These are phyloP conservation scores for Oncopeltus fasciatus DNA, from an alignment of 1,140 invertebrate species.

Conservation along the genomic window DNA sequence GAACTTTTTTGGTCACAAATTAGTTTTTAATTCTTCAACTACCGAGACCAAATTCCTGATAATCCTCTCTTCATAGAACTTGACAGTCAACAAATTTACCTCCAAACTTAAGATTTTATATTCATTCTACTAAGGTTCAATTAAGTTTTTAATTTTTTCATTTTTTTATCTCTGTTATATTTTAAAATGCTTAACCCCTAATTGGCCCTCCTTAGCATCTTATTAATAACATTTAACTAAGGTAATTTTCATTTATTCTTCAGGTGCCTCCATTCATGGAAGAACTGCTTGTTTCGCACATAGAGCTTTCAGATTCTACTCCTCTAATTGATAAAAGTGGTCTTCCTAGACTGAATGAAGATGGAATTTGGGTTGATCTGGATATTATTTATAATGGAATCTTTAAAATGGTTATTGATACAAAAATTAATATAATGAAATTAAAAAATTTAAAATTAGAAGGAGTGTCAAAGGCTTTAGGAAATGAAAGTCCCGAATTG, in stretches of 20 bases:
- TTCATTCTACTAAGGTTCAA: too few relatives aligned
- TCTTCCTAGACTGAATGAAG: slow-evolving; percentile 60
- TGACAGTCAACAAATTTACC: too few relatives aligned
- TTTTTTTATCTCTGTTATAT: too few relatives aligned
- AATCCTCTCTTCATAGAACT: too few relatives aligned
- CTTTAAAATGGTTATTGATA: slow-evolving; percentile 81
- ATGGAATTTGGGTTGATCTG: slow-evolving; percentile 77
- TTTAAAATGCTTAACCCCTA: too few relatives aligned
- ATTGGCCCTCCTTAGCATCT: too few relatives aligned
- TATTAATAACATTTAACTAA: too few relatives aligned
- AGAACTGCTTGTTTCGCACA: slow-evolving; percentile 56
- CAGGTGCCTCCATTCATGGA: slow-evolving; percentile 79
- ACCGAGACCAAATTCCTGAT: too few relatives aligned
- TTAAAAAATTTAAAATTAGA: slow-evolving; percentile 32
- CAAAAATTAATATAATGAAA: slow-evolving; percentile 88
- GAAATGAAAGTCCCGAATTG: neutral
- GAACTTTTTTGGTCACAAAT: too few relatives aligned
- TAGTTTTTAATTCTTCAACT: too few relatives aligned
- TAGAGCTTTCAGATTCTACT: slow-evolving; percentile 58
- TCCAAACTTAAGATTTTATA: too few relatives aligned
- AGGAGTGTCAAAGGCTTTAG: neutral
- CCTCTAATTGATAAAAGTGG: slow-evolving; percentile 61
- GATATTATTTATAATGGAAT: slow-evolving; percentile 80
- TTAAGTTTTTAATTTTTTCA: too few relatives aligned
- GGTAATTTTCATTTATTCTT: slow-evolving; percentile 20